These are phyloP conservation scores for Griposia aprilina DNA, from an alignment of 2,888 invertebrate genomes.

Conservation along the genomic window DNA sequence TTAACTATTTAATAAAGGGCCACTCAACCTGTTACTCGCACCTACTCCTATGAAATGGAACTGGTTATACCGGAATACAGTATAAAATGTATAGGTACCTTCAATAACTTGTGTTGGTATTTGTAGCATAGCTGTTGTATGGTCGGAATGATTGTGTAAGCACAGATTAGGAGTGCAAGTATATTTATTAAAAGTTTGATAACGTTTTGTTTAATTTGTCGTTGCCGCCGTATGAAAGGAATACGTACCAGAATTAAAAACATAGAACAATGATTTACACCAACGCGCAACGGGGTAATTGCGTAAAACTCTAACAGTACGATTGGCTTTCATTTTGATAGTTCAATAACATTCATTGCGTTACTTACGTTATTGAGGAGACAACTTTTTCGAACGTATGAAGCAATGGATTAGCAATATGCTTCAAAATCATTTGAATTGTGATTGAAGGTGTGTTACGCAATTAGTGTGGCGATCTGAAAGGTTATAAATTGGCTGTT, in stretches of 20 bases:
- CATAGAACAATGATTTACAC: not conserved
- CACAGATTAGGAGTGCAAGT: no score
- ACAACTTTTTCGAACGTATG: no score
- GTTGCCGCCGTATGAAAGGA: not conserved
- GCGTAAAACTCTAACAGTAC: no score
- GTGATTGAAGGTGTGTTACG: no score
- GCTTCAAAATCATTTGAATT: no score
- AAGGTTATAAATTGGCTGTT: no score
- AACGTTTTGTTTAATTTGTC: not conserved
- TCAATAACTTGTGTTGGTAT: not conserved
- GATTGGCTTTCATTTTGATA: no score
- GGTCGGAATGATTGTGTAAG: not conserved
- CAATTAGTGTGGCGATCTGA: no score
- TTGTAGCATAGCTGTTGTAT: not conserved
- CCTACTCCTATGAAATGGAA: slow-evolving; percentile 25
- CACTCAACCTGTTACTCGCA: slow-evolving; percentile 11
- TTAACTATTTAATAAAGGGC: slow-evolving; percentile 16
- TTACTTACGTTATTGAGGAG: no score
- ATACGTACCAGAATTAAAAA: not conserved
- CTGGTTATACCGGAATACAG: slow-evolving; percentile 42
- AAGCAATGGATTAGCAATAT: no score
- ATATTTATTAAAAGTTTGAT: not conserved
- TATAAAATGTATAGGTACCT: not conserved
- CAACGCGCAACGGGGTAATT: no score
- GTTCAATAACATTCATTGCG: no score